Evolutionary conservation across 2,888 invertebrate genomes (phyloP).

Genomic region (Melanotus villosus): DNA sequence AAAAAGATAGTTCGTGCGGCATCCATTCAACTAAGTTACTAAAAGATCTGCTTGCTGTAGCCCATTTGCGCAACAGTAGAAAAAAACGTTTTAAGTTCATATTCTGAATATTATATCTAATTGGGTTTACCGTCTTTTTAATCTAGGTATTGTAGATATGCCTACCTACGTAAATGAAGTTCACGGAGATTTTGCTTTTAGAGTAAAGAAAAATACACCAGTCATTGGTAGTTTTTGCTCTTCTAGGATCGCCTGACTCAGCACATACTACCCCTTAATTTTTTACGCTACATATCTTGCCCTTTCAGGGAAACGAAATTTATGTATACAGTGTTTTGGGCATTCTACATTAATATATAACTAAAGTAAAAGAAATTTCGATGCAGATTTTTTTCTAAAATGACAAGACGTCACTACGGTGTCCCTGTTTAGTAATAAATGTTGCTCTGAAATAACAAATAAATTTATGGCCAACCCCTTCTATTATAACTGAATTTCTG

Average conservation of each 20-base stretch:
- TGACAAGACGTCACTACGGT: too few relatives aligned
- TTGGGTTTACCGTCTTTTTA: too few relatives aligned
- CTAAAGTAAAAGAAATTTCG: not conserved
- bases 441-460: too few relatives aligned
- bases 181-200: too few relatives aligned
- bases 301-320: slow-evolving; percentile 47
- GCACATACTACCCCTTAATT: slow-evolving; percentile 65
- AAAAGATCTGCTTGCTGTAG: not conserved
- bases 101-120: too few relatives aligned
- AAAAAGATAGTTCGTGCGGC: slow-evolving; percentile 39
- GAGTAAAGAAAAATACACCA: slow-evolving; percentile 52
- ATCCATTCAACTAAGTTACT: slow-evolving; percentile 11
- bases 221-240: slow-evolving; percentile 65
- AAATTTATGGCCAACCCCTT: too few relatives aligned
- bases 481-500: too few relatives aligned
- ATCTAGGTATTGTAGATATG: too few relatives aligned
- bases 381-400: too few relatives aligned
- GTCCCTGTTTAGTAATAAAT: too few relatives aligned
- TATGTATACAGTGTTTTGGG: slow-evolving; percentile 37
- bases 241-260: slow-evolving; percentile 64
- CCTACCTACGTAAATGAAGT: too few relatives aligned
- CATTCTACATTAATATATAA: slow-evolving; percentile 28
- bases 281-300: slow-evolving; percentile 66
- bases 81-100: too few relatives aligned
- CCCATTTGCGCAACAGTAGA: not conserved